Base-by-base conservation (phyloP, 1,140 invertebrate genomes). In the Bicyclus anynana region DNA sequence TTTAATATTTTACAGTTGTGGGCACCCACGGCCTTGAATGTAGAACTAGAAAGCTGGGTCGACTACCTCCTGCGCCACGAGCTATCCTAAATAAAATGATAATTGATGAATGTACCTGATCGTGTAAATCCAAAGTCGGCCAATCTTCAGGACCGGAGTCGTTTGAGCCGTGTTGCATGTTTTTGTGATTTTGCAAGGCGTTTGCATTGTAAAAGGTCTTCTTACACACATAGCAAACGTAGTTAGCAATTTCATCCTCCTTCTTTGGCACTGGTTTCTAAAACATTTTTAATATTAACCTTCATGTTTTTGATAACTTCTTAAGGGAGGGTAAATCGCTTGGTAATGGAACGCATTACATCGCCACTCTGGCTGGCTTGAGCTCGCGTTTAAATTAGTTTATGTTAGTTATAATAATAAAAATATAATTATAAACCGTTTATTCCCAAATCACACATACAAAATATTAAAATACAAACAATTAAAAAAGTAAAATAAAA, bases 181-280 rank as follows among this genome's bases (percentile, higher is more conserved):
- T 80, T 47, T 68, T 74, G 62, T 87, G 84, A 55, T 87, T 87
- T 38, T 72, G 70, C 21, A 87, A 54, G 5, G 84, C 84, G 0
- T 44, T 71, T 13, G 60, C 64, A 48, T 83, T 87, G 27, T 83
- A 80, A 64, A 87, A 87, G 0, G 74, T 70, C 58, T 87, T 87
- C 55, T 75, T 81, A 17, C 80, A 86, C 5, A 76, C 37, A n/a
- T 59, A 53, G 40, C 84, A 84, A 4, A 75, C 60, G 50, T 69
- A 84, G 40, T 71, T 58, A 0, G 64, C 70, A 5, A 26, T 7
- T 33, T 58, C 47, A 9, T 69, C 68, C 0, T 75, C 61, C 40
- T 38, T 20, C 12, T 16, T 20, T 12, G 1, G 4, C 16, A 10
- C 7, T 14, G 53, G 44, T 16, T 56, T 56, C 53, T 56, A 33